Evolutionary conservation across 2,797 vertebrate genomes (phyloP).

Genomic region (Chaunax sp.): DNA sequence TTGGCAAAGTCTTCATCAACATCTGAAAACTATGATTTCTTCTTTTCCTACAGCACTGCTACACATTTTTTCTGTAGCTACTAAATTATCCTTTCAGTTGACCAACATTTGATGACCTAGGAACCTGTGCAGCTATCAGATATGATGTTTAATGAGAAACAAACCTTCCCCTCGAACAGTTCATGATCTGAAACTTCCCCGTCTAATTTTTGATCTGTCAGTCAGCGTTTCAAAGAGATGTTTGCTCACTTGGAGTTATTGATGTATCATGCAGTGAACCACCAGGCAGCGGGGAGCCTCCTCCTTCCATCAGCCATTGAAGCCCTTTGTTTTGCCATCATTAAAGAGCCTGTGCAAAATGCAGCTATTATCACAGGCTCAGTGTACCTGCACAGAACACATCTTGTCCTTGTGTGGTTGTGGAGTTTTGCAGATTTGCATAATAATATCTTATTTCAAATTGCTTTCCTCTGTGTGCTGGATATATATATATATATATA

Average conservation of each 20-base stretch:
- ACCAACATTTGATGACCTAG: not conserved
- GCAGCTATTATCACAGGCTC: slow-evolving; percentile 5
- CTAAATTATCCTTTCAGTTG: not conserved
- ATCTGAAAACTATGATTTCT: slow-evolving; percentile 9
- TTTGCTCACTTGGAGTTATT: slow-evolving; percentile 23
- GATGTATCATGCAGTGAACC: slow-evolving; percentile 9
- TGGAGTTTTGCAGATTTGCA: slow-evolving; percentile 47
- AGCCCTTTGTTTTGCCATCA: slow-evolving; percentile 11
- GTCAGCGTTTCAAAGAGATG: slow-evolving; percentile 11
- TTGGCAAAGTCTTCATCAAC: not conserved
- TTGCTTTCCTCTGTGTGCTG: slow-evolving; percentile 39
- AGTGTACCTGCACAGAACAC: slow-evolving; percentile 9
- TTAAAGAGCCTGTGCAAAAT: slow-evolving; percentile 4
- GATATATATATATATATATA: slow-evolving; percentile 3
- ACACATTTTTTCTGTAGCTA: too few relatives aligned
- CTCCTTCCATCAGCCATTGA: slow-evolving; percentile 17
- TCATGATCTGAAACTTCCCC: slow-evolving; percentile 16
- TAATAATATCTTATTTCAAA: slow-evolving; percentile 37
- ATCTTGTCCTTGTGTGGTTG: slow-evolving; percentile 11
- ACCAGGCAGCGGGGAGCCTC: not conserved
- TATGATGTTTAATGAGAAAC: slow-evolving; percentile 5
- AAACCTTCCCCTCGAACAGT: not conserved
- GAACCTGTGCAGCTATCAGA: not conserved
- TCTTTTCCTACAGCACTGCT: too few relatives aligned
- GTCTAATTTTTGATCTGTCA: slow-evolving; percentile 8